These are phyloP conservation scores for Diabrotica balteata DNA, from an alignment of 2,888 invertebrate species.

Conservation along the genomic window DNA sequence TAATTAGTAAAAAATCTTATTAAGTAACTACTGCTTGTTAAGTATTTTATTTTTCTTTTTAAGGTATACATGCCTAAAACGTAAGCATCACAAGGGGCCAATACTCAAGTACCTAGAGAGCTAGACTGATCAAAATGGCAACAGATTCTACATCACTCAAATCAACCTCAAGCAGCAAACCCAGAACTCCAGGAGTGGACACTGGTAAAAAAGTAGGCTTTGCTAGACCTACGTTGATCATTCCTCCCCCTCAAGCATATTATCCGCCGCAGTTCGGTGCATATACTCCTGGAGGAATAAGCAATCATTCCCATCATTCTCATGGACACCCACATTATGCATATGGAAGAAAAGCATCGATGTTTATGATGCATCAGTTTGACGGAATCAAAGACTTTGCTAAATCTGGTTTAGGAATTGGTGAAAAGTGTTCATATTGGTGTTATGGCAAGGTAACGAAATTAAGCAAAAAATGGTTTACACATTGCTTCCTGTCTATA, in stretches of 20 bases:
- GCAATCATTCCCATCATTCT: constrained; percentile 8
- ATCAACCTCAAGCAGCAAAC: constrained; percentile 29
- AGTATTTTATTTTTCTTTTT: no score
- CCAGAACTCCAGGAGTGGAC: constrained; percentile 34
- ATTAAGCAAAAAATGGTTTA: constrained; percentile 86
- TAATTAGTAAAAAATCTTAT: no score
- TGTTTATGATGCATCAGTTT: constrained; percentile 82
- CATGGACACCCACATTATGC: background rate
- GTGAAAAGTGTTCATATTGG: constrained; percentile 83
- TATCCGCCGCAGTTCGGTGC: constrained; percentile 1
- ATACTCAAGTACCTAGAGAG: no score
- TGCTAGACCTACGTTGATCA: constrained; percentile 51
- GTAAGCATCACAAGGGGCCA: no score
- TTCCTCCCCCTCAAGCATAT: constrained; percentile 48
- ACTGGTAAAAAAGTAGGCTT: constrained; percentile 47
- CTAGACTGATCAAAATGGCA: constrained; percentile 24
- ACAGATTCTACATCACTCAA: constrained; percentile 29
- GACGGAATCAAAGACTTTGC: constrained; percentile 79
- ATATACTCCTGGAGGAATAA: constrained; percentile 8
- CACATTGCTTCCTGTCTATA: constrained; percentile 83
- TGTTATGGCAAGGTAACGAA: constrained; percentile 78
- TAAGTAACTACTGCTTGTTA: no score
- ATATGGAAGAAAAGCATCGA: constrained; percentile 69
- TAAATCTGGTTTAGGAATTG: constrained; percentile 81
- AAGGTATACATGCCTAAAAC: no score